Percentiles rank a stretch among this genome's conserved stretches.
Evolutionary conservation across 2,113 vertebrate genomes (phyloP).

Genomic region (Rhinolophus ferrumequinum): DNA sequence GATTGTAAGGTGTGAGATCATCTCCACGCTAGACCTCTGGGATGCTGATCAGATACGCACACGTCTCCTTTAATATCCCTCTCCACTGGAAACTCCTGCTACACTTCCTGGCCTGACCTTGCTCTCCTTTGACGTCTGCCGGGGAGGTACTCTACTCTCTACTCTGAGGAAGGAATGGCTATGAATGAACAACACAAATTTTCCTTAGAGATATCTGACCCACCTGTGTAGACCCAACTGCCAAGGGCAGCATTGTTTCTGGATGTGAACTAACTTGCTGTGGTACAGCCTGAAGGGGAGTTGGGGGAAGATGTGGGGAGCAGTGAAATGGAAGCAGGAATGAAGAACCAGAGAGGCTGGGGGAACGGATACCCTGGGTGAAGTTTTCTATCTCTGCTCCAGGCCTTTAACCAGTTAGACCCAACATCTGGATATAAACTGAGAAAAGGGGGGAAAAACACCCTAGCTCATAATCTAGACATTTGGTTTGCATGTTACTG

Average conservation of each 20-base stretch:
- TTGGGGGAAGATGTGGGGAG: background rate
- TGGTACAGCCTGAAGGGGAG: background rate
- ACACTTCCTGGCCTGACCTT: background rate
- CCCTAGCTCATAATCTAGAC: background rate
- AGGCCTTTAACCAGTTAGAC: background rate
- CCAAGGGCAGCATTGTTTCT: background rate
- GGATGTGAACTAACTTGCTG: background rate
- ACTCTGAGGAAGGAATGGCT: background rate
- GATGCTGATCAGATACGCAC: background rate
- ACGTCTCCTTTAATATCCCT: background rate
- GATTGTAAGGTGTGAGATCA: background rate
- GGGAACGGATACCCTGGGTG: background rate
- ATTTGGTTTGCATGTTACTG: background rate
- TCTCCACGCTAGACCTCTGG: background rate
- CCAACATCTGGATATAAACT: background rate
- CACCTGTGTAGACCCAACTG: background rate
- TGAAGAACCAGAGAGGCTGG: background rate
- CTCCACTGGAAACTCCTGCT: background rate
- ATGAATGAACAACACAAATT: background rate
- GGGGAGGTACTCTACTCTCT: no score
- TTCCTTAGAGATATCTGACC: background rate
- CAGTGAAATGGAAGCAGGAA: background rate
- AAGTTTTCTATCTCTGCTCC: background rate
- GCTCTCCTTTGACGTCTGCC: background rate
- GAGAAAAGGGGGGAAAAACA: no score